phyloP scores from a whole-genome alignment of 2,888 invertebrate species.

The Dryadula phaetusa region DNA sequence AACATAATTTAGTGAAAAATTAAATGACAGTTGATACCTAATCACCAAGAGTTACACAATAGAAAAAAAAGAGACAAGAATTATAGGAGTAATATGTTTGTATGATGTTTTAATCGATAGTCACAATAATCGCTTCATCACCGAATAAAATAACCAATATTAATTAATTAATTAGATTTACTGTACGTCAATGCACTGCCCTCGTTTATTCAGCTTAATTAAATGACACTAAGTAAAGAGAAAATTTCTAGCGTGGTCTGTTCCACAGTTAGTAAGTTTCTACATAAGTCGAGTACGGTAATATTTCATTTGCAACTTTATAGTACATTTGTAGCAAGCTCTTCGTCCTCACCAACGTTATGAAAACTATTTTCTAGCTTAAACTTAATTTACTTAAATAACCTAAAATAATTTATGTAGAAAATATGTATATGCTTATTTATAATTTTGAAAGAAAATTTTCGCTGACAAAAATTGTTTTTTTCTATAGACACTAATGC shows the following conservation, averaged over 20 bases:
- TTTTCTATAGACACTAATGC: too few relatives aligned
- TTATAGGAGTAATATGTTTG: too few relatives aligned
- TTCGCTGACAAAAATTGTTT: too few relatives aligned
- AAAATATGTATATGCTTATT: too few relatives aligned
- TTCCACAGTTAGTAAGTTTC: conserved; percentile 52
- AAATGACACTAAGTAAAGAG: conserved; percentile 74
- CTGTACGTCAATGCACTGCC: conserved; percentile 50
- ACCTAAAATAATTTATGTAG: not conserved
- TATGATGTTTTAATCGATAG: not conserved
- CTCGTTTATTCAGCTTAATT: conserved; percentile 73
- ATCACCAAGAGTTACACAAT: too few relatives aligned
- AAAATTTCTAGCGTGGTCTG: conserved; percentile 54
- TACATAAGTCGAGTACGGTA: conserved; percentile 66
- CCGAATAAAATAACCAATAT: conserved; percentile 32
- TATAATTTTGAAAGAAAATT: too few relatives aligned
- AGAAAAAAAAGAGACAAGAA: too few relatives aligned
- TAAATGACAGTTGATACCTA: too few relatives aligned
- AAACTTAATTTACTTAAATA: conserved; percentile 25
- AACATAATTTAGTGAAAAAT: too few relatives aligned
- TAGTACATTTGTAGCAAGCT: conserved; percentile 64
- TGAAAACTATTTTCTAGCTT: conserved; percentile 61
- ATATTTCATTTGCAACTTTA: conserved; percentile 82
- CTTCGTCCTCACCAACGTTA: conserved; percentile 55
- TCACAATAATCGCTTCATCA: not conserved
- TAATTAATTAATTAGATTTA: conserved; percentile 41